Evolutionary conservation across 2,113 vertebrate species (phyloP), one percentile per base, ranked within the genome.

Genomic region (Ceratotherium simum): DNA sequence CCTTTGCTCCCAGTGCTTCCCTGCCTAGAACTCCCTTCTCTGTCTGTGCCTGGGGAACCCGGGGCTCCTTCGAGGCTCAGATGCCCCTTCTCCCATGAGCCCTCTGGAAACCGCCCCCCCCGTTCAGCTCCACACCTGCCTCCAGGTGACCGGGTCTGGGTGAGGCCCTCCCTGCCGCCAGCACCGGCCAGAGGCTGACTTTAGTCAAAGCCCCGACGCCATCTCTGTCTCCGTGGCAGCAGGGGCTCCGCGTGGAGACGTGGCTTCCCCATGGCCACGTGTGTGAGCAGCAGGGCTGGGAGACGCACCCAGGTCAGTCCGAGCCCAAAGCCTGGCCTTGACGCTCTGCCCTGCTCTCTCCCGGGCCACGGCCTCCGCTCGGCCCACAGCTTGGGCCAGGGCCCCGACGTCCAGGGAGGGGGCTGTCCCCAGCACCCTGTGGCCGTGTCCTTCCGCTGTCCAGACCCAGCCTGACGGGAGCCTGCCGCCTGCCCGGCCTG

Each of bases 221-320:
- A 2, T 18, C 8, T 9, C 8, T 2, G 0, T 62, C 6, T 3
- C 0, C 0, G 0, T 0, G 31, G 39, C 31, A 11, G 6, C 6
- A 0, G 69, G 31, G 48, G 65, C 64, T 64, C 33, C 0, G 2
- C 4, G 11, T n/a, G 62, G 60, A 31, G 36, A 9, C 0, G 3
- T 5, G 76, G 20, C 42, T 58, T 25, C 33, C 70, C 72, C 29
- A 7, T 0, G 36, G 86, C 76, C 42, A 6, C 33, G 4, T 0
- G 27, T 6, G 20, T 6, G 69, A 1, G 65, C 67, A 3, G 4
- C 0, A 17, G 46, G 10, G 80, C 48, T 3, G n/a, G 84, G 84
- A 31, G 10, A 5, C 23, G 0, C 25, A 7, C 16, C 13, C 1
- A 0, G 72, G 16, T 8, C 84, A 0, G 2, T 11, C 56, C 0